Conservation (phyloP, 2,888 invertebrate species). For the Acleris literana region DNA sequence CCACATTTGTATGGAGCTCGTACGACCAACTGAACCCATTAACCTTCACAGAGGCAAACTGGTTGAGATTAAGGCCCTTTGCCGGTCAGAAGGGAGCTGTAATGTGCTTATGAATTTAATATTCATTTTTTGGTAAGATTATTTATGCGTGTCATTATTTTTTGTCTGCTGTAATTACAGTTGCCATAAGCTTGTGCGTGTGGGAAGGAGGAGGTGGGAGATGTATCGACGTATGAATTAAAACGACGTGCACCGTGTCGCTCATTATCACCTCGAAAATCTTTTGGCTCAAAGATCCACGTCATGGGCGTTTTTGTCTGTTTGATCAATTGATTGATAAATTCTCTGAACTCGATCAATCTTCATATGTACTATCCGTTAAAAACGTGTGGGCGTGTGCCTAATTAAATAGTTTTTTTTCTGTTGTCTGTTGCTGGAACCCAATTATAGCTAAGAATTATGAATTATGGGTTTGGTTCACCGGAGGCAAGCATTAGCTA, state of each 20-base stretch:
- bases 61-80: constrained; percentile 47
- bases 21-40: constrained; percentile 41
- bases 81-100: constrained; percentile 26
- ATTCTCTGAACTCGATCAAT: constrained; percentile 12
- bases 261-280: too few species aligned
- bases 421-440: constrained; percentile 13
- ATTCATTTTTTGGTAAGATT: constrained; percentile 12
- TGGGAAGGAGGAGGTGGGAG: constrained; percentile 4
- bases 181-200: neutral
- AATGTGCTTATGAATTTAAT: constrained; percentile 9
- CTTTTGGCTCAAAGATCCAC: too few species aligned
- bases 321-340: neutral
- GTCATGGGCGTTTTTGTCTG: too few species aligned
- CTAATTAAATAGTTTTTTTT: constrained; percentile 18
- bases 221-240: too few species aligned
- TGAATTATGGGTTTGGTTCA: constrained; percentile 4
- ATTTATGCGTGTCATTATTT: constrained; percentile 10
- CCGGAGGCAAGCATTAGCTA: constrained; percentile 4
- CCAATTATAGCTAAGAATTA: neutral
- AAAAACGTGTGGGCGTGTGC: constrained; percentile 4
- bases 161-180: constrained; percentile 10
- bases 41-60: constrained; percentile 58
- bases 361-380: neutral
- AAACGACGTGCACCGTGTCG: too few species aligned
- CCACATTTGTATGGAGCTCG: constrained; percentile 36